Evolutionary conservation across 2,888 invertebrate species (phyloP).

Genomic region (Linnaemya vulpina): DNA sequence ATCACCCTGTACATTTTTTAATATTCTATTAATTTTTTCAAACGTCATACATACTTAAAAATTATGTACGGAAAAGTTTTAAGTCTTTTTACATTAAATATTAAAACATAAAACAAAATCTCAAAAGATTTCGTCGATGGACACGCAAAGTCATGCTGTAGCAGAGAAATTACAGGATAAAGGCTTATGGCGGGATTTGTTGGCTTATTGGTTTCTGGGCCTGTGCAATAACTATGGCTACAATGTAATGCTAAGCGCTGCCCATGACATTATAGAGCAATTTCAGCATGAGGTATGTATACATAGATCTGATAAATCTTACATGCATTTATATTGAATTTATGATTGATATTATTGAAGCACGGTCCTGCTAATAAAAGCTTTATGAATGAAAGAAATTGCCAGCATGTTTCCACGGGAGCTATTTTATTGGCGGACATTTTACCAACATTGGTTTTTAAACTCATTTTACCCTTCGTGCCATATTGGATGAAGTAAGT

Average conservation of each 20-base stretch:
- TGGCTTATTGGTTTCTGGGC: constrained; percentile 90
- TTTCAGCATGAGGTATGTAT: constrained; percentile 77
- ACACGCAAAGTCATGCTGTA: background rate
- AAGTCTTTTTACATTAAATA: no score
- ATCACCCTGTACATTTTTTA: no score
- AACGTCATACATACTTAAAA: no score
- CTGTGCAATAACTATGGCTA: constrained; percentile 94
- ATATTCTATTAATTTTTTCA: no score
- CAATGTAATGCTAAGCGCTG: constrained; percentile 93
- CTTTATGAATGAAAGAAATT: constrained; percentile 78
- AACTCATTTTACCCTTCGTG: constrained; percentile 88
- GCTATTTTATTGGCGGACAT: constrained; percentile 92
- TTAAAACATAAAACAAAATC: background rate
- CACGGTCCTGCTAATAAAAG: background rate
- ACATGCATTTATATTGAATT: background rate
- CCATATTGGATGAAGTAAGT: constrained; percentile 87
- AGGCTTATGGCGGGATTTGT: constrained; percentile 84
- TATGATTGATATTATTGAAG: constrained; percentile 56
- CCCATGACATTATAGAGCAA: constrained; percentile 87
- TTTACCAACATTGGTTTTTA: constrained; percentile 88
- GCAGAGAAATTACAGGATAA: constrained; percentile 72
- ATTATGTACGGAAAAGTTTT: no score
- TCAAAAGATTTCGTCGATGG: background rate
- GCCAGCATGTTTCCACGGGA: constrained; percentile 88
- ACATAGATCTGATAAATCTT: no score